Percentiles rank a stretch among this genome's conserved stretches.
These are phyloP conservation scores for Stramonita haemastoma DNA, from an alignment of 2,888 invertebrate genomes.

Conservation along the genomic window DNA sequence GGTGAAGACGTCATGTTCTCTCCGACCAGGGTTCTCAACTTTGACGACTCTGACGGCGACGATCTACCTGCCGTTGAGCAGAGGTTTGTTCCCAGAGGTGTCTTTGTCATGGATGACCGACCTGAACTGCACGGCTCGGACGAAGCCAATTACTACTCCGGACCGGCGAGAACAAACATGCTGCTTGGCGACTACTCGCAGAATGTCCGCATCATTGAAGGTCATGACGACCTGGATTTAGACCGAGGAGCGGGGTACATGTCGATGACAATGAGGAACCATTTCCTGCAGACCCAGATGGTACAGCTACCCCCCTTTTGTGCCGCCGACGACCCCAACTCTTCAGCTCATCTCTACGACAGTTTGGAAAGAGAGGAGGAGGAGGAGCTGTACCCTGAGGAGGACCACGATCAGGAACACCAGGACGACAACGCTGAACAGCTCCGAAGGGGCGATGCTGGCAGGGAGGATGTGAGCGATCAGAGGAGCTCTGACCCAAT, in stretches of 20 bases:
- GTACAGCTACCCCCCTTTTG: conserved; percentile 45
- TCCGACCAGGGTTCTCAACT: conserved; percentile 51
- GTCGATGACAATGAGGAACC: conserved; percentile 35
- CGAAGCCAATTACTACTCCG: conserved; percentile 15
- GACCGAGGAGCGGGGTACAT: conserved; percentile 43
- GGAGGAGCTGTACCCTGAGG: conserved; percentile 21
- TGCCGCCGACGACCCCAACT: conserved; percentile 40
- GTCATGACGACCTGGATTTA: conserved; percentile 52
- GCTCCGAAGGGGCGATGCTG: conserved; percentile 23
- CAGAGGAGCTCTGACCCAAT: not conserved
- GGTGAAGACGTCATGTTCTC: conserved; percentile 49
- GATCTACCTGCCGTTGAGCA: conserved; percentile 42
- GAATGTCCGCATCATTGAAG: conserved; percentile 54
- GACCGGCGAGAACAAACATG: conserved; percentile 7
- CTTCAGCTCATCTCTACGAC: conserved; percentile 50
- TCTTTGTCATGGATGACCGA: conserved; percentile 35
- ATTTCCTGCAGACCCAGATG: conserved; percentile 47
- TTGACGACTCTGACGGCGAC: conserved; percentile 50
- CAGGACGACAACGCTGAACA: conserved; percentile 39
- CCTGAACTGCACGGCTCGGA: conserved; percentile 47
- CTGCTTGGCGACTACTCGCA: conserved; percentile 47
- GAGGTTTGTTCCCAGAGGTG: conserved; percentile 25
- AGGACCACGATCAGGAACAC: conserved; percentile 34
- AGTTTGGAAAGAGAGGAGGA: conserved; percentile 53
- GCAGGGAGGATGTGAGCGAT: not conserved